Evolutionary conservation across 2,888 invertebrate species (phyloP), one percentile per base, ranked within the genome.

Genomic region (Chalcosyrphus nemorum): DNA sequence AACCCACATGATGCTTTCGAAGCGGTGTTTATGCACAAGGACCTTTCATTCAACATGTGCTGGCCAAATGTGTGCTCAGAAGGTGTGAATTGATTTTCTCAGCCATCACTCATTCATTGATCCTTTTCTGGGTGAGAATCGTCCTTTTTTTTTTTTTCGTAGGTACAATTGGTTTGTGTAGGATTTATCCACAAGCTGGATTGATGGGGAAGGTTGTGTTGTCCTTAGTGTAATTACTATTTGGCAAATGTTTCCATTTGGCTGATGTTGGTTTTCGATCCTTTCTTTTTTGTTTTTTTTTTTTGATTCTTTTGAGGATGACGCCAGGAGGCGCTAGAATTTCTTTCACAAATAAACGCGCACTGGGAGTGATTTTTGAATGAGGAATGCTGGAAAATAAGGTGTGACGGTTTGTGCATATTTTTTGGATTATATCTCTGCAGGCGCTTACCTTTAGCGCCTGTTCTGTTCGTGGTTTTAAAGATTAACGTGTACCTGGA

Each of bases 1-100:
- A 78, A 74, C 52, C 78, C 80, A 82, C 86, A 77, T 77, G 81
- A 84, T 76, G 80, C 74, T 54, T n/a, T 54, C 13, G 38, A 5
- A 11, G 24, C 38, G 65, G 78, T 76, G 72, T 86, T 68, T 50
- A 59, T 72, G 82, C 75, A 66, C 54, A 86, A 86, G 86, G 87
- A 81, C 86, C 87, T 87, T 88, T 88, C 88, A 87, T 88, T 88
- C 87, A 88, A 90, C 90, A 90, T 91, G 89, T 90, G 90, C 88
- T 88, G 88, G 88, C 90, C 91, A 90, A 90, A 91, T 90, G 91
- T 84, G 74, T 17, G 54, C 24, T 24, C 47, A 27, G 52, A 84
- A 84, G 84, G 84, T 84, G 84, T 80, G 84, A 84, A 84, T 84
- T 84, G 80, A 84, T 80, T 84, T 75, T 72, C 50, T 29, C 43